Conservation (phyloP, 2,113 vertebrate species). For the Xyrauchen texanus region DNA sequence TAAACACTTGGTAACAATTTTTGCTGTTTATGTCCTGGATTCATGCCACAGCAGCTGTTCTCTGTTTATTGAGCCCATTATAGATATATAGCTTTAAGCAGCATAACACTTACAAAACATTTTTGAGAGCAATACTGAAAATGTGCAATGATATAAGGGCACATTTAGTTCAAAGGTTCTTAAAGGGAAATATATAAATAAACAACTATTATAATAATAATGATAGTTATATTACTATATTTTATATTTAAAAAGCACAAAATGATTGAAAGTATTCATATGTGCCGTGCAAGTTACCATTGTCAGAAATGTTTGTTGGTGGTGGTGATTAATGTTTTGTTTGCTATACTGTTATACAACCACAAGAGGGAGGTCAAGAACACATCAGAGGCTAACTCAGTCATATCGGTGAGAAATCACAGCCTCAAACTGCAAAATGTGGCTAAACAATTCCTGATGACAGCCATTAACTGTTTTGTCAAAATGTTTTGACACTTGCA, state of each 20-base stretch:
- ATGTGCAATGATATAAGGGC: not conserved
- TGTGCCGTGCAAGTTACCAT: too few relatives aligned
- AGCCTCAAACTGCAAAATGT: constrained; percentile 21
- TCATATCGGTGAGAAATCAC: constrained; percentile 7
- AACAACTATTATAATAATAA: too few relatives aligned
- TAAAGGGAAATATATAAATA: too few relatives aligned
- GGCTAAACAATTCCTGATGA: constrained; percentile 5
- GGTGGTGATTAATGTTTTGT: constrained; percentile 3
- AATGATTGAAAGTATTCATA: too few relatives aligned
- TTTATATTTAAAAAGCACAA: too few relatives aligned
- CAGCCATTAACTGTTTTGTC: constrained; percentile 1
- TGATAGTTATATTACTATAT: too few relatives aligned
- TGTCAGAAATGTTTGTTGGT: not conserved
- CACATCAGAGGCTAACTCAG: constrained; percentile 60
- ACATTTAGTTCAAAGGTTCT: too few relatives aligned
- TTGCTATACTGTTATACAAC: constrained; percentile 46
- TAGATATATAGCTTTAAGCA: too few relatives aligned
- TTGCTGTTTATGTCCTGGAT: constrained; percentile 3
- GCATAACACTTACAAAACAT: not conserved
- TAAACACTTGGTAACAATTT: constrained; percentile 10
- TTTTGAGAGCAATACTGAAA: not conserved
- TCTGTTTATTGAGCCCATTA: not conserved
- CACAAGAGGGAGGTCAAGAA: constrained; percentile 75
- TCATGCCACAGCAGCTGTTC: not conserved
- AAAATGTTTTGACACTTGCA: not conserved